Evolutionary conservation across 2,113 vertebrate genomes (phyloP), one percentile per base, ranked within the genome.

Genomic region (Anolis sagrei): DNA sequence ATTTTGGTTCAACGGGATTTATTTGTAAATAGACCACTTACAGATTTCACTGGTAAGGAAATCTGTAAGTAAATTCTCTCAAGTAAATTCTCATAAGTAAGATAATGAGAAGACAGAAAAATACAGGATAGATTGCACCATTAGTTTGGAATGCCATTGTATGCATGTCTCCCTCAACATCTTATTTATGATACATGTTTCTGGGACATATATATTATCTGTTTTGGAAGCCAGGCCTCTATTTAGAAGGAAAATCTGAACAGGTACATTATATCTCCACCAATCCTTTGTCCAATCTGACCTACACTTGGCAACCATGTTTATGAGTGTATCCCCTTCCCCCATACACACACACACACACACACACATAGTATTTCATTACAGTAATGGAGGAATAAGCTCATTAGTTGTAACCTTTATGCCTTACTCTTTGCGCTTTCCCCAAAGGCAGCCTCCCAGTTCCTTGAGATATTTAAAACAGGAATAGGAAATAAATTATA

Each of bases 401-500:
- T 80, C 76, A 75, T 81, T 80, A 79, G 70, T 21, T 51, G 39
- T 79, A 88, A 81, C 76, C 77, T 84, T 79, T 74, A 75, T 79
- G 36, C 27, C 32, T 79, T 76, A 80, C 69, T 79, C 69, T 74
- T 66, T 66, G 68, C 84, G 74, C 49, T 79, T 70, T 81, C 78
- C 84, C 82, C 51, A 80, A 88, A 84, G 81, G 70, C 76, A 84
- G 29, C 32, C 21, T 81, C 70, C 77, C 70, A 48, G 54, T 83
- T 87, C 81, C 81, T 83, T 83, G 81, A 58, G 51, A 83, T 83
- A 79, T 83, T 87, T 87, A 74, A 87, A 87, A 83, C 81, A 66
- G 81, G 76, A 83, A 83, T 87, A 79, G 81, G 81, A 73, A 83
- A 74, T 86, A 86, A 86, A 86, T 86, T 86, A 86, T 80, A 83